phyloP scores from a whole-genome alignment of 2,888 invertebrate genomes.

The Minunthozetes semirufus region DNA sequence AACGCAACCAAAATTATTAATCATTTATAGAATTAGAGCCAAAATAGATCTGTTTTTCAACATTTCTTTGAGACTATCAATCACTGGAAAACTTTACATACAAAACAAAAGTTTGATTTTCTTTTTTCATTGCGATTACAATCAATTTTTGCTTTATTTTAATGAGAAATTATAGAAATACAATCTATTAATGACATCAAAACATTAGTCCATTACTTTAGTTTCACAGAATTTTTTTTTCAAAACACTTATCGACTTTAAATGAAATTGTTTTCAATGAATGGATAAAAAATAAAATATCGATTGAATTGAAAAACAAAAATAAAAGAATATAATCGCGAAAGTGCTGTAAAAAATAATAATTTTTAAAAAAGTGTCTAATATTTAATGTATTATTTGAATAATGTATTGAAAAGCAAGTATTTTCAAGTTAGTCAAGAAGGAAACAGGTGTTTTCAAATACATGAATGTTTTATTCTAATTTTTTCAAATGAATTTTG shows the following conservation, averaged over 20 bases:
- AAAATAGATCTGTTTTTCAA: not conserved
- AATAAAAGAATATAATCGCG: not conserved
- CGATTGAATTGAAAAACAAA: not conserved
- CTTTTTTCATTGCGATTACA: not conserved
- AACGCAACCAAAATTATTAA: constrained; percentile 13
- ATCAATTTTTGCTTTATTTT: not conserved
- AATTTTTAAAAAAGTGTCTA: not conserved
- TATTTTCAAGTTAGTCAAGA: constrained; percentile 25
- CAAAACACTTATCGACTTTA: not conserved
- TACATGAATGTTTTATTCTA: constrained; percentile 23
- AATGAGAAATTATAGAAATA: not conserved
- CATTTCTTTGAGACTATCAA: constrained; percentile 9
- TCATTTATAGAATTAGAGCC: not conserved
- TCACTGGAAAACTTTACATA: constrained; percentile 5
- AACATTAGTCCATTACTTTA: not conserved
- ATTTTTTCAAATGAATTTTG: not conserved
- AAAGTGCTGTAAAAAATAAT: constrained; percentile 5
- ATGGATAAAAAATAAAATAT: not conserved
- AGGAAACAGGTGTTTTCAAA: constrained; percentile 28
- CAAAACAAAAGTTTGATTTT: not conserved
- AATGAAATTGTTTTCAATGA: constrained; percentile 14
- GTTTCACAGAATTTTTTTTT: constrained; percentile 9
- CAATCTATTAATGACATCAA: constrained; percentile 16
- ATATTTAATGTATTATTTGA: not conserved
- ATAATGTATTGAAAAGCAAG: not conserved